phyloP scores from a whole-genome alignment of 2,797 vertebrate species.

The Peromyscus aztecus region DNA sequence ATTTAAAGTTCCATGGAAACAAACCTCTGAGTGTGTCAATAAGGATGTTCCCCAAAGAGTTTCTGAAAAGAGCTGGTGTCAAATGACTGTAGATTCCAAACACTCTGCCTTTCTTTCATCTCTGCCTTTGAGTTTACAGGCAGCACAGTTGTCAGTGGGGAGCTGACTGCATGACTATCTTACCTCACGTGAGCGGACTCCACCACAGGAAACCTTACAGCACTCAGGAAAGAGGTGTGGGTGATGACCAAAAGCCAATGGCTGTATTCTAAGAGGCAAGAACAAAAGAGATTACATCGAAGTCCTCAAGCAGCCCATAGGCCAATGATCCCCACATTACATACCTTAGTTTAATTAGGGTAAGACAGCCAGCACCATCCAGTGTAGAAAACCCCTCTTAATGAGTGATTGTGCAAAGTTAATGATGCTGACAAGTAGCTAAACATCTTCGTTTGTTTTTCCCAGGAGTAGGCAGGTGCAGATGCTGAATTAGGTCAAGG shows the following conservation, averaged over 20 bases:
- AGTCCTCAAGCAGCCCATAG: neutral
- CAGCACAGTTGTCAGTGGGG: neutral
- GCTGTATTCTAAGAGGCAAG: rapidly evolving
- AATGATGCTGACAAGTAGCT: neutral
- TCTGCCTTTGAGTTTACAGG: neutral
- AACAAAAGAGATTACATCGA: neutral
- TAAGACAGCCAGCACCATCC: neutral
- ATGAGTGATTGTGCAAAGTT: neutral
- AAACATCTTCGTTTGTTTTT: neutral
- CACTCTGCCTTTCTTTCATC: neutral
- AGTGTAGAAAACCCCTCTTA: neutral
- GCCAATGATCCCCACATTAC: neutral
- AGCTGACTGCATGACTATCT: rapidly evolving
- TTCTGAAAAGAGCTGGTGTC: too few species aligned
- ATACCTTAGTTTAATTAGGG: neutral
- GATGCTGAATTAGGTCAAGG: neutral
- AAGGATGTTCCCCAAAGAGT: neutral
- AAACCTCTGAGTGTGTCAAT: neutral
- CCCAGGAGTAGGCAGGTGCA: neutral
- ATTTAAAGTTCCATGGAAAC: neutral
- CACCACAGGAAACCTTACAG: neutral
- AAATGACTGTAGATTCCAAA: rapidly evolving
- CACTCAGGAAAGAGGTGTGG: neutral
- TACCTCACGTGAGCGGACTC: neutral
- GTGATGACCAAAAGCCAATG: neutral